A percentile compares a stretch with the other conserved stretches of the same genome.
These are phyloP conservation scores for Ptyas mucosa DNA, from an alignment of 2,113 vertebrate genomes.

Conservation along the genomic window DNA sequence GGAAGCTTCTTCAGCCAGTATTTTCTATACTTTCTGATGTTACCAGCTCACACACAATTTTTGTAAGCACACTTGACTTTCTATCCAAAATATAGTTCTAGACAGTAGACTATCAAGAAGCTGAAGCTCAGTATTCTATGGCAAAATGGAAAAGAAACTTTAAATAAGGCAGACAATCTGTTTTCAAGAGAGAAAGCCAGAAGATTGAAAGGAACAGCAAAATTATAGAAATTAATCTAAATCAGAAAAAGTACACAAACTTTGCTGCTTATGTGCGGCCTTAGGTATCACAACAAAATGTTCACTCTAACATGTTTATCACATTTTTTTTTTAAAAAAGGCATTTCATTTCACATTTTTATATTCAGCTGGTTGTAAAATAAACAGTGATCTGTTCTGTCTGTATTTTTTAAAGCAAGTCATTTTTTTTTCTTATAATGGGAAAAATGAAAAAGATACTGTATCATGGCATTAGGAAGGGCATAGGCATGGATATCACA, in stretches of 20 bases:
- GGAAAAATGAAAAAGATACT: not conserved
- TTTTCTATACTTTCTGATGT: not conserved
- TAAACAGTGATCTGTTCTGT: not conserved
- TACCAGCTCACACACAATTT: not conserved
- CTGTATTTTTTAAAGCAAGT: not conserved
- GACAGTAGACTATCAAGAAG: not conserved
- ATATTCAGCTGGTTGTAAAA: slow-evolving; percentile 21
- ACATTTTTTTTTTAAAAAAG: not conserved
- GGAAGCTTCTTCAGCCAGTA: not conserved
- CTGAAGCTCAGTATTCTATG: not conserved
- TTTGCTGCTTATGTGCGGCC: not conserved
- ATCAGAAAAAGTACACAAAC: not conserved
- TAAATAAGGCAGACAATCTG: not conserved
- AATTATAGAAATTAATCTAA: not conserved
- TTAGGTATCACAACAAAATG: not conserved
- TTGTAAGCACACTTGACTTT: not conserved
- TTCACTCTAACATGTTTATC: not conserved
- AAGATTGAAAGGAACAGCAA: not conserved
- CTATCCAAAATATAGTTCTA: not conserved
- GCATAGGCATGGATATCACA: not conserved
- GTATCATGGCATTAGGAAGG: not conserved
- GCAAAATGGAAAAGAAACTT: not conserved
- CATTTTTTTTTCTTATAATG: not conserved
- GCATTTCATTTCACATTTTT: slow-evolving; percentile 12
- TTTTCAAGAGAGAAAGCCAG: not conserved